phyloP scores from a whole-genome alignment of 2,797 vertebrate genomes.

The Hypotaenidia okinawae region DNA sequence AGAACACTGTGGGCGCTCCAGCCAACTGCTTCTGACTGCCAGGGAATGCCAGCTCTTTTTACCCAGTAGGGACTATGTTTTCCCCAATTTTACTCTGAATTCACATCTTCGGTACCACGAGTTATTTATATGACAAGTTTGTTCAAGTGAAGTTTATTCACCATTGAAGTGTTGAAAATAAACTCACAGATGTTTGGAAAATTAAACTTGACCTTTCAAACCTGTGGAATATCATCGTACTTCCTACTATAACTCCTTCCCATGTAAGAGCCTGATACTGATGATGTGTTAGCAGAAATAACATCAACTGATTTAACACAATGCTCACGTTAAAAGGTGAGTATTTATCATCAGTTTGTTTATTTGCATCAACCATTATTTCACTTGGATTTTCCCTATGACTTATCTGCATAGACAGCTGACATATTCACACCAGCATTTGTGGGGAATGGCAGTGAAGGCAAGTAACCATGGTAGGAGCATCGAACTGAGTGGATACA shows the following conservation, averaged over 20 bases:
- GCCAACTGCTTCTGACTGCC: neutral
- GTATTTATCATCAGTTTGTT: neutral
- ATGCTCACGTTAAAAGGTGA: neutral
- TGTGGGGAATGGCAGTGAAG: neutral
- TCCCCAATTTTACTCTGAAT: neutral
- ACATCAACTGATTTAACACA: neutral
- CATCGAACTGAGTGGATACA: neutral
- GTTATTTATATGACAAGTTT: conserved; percentile 10
- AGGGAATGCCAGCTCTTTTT: neutral
- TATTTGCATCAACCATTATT: neutral
- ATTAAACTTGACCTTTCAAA: conserved; percentile 17
- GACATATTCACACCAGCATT: neutral
- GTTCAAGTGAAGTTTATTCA: neutral
- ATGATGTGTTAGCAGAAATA: neutral
- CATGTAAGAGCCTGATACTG: neutral
- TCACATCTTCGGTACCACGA: neutral
- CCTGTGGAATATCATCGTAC: neutral
- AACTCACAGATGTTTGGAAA: neutral
- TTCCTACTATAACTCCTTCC: neutral
- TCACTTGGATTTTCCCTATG: neutral
- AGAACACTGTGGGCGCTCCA: neutral
- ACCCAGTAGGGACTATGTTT: neutral
- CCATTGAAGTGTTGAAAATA: conserved; percentile 13
- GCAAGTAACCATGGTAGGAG: neutral
- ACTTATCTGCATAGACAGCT: neutral